Evolutionary conservation across 2,797 vertebrate genomes (phyloP), one percentile per base, ranked within the genome.

Genomic region (Serranus cabrilla): DNA sequence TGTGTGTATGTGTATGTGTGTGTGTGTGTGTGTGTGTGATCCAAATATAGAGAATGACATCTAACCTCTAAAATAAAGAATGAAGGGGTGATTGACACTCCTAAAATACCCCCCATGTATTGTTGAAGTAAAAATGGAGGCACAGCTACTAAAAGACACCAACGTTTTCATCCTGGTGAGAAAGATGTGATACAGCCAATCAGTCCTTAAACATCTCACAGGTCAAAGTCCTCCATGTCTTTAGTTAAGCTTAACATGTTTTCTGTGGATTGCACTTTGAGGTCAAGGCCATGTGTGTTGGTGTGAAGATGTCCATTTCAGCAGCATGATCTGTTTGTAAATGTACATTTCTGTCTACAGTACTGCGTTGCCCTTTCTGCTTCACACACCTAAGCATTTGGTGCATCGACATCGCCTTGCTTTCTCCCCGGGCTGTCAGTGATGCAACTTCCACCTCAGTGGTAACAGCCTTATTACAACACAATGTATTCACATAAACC

Each of bases 21-120:
- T 56, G 63, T 37, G 64, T 8, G 34, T 13, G 52, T 25, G 71
- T 49, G 69, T 66, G 68, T 42, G 59, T 12, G 65, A 85, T 79
- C 83, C 83, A 83, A 88, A 90, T 85, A 92, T 87, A 89, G 86
- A 83, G 84, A 84, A 76, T 90, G 90, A 86, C 84, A 89, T 88
- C 84, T 81, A 80, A 89, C 88, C 84, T 82, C 74, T 45, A 62
- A 74, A 72, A 71, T 78, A 73, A 85, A 85, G 82, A 72, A 63
- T 14, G 39, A 57, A 82, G 40, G 51, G 43, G 27, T 87, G 88
- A 91, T 77, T 85, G 90, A 76, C 84, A 80, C 74, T 75, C 74
- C 76, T n/a, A 46, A 89, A 84, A 84, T 80, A 83, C 64, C 61
- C 57, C 57, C 39, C 40, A 11, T 52, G 51, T 51, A 23, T 74